A percentile compares a stretch with the other conserved stretches of the same genome.
These are phyloP conservation scores for Cephus nigrinus DNA, from an alignment of 2,888 invertebrate species.

Conservation along the genomic window DNA sequence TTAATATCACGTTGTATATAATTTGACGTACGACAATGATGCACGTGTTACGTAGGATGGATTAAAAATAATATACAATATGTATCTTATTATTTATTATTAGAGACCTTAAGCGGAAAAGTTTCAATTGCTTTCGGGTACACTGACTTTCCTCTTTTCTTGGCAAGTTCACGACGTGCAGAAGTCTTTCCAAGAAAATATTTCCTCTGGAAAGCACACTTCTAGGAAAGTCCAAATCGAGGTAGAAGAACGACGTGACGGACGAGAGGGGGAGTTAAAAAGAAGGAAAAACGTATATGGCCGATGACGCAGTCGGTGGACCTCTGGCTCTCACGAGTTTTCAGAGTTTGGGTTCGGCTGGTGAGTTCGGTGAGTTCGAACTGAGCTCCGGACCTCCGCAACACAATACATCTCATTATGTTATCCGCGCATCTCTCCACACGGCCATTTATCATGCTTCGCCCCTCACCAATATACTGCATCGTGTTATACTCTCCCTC, in stretches of 20 bases:
- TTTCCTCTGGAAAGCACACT: background rate
- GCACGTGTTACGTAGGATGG: background rate
- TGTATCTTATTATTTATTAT: background rate
- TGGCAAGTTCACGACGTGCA: background rate
- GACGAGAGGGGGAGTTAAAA: background rate
- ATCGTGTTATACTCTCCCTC: constrained; percentile 30
- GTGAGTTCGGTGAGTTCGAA: constrained; percentile 8
- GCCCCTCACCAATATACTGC: constrained; percentile 35
- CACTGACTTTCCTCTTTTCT: background rate
- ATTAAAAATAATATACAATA: background rate
- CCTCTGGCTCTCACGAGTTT: constrained; percentile 4
- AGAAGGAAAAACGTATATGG: constrained; percentile 7
- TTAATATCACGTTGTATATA: too few relatives aligned
- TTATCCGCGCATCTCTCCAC: constrained; percentile 58
- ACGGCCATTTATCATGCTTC: constrained; percentile 57
- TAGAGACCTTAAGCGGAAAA: background rate
- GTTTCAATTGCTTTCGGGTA: background rate
- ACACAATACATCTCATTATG: constrained; percentile 62
- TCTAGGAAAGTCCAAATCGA: background rate
- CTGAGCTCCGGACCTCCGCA: constrained; percentile 25
- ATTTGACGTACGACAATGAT: too few relatives aligned
- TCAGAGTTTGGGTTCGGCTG: constrained; percentile 6
- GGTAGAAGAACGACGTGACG: background rate
- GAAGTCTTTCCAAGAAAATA: background rate
- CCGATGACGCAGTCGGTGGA: constrained; percentile 4